Base-by-base conservation (phyloP, 2,797 vertebrate genomes). In the Hypotaenidia okinawae region DNA sequence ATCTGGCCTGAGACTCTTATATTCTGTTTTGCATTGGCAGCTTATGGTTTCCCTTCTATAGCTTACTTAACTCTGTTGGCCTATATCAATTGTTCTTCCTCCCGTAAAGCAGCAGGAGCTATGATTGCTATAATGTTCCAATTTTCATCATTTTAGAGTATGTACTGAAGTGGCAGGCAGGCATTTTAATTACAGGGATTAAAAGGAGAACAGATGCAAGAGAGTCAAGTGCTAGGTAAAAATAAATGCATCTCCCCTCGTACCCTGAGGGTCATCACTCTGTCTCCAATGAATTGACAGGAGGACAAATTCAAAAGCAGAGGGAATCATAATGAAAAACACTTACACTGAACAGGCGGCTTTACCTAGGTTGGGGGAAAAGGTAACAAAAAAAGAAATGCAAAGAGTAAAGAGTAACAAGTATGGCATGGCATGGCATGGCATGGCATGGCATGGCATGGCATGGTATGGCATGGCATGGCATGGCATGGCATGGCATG, bases 131-230 rank as follows among this genome's bases (percentile, higher is more conserved):
- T 57, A 79, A 82, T 70, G 87, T 64, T 54, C 72, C 78, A 69
- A 84, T 84, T 79, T 37, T 64, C 93, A 74, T 76, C 24, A 68
- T 90, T 93, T 88, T 63, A 90, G 59, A 76, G 41, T 6, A 10
- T 5, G 19, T 37, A 78, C 23, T 94, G 76, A 69, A 90, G 49
- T 70, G 74, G 49, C 33, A 82, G 58, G 43, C 63, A 84, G 80
- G 64, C 28, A 81, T 91, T 95, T 84, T 94, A 94, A 91, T 82
- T 89, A 77, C 11, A 58, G 22, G 11, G 27, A 63, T 91, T 94
- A 74, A 91, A 93, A 73, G 49, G 30, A 94, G 70, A 95, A 70
- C 32, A 91, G 70, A 89, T 73, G 45, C 13, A 51, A 90, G 57
- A 25, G 54, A 94, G 58, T 74, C 1, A 28, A 94, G 45, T 62